Percentiles rank a stretch among this genome's conserved stretches.
These are phyloP conservation scores for Graphium colonna DNA, from an alignment of 2,888 invertebrate genomes.

Conservation along the genomic window DNA sequence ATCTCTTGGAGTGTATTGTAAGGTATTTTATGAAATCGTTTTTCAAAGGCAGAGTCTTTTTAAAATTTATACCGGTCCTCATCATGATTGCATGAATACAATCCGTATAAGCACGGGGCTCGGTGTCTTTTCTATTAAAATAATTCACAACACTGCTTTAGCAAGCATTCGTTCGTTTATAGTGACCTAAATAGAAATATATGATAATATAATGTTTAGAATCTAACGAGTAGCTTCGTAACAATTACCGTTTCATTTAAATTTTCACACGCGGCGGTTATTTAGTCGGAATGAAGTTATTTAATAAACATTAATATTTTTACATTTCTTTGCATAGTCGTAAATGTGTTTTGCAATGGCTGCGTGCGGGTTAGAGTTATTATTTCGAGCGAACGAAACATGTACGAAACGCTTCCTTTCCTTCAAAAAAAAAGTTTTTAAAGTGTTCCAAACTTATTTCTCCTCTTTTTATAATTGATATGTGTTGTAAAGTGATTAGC, in stretches of 20 bases:
- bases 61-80: slow-evolving; percentile 70
- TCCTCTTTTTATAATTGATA: too few relatives aligned
- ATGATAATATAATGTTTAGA: neutral
- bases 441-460: too few relatives aligned
- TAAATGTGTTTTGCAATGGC: neutral
- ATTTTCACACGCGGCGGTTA: neutral
- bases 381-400: neutral
- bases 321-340: neutral
- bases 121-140: slow-evolving; percentile 14
- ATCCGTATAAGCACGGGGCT: slow-evolving; percentile 33
- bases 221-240: neutral
- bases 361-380: neutral
- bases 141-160: slow-evolving; percentile 5
- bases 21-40: slow-evolving; percentile 70
- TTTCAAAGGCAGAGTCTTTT: slow-evolving; percentile 68
- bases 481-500: too few relatives aligned
- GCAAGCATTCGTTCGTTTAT: neutral
- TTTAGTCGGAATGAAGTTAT: neutral
- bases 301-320: slow-evolving; percentile 1
- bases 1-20: slow-evolving; percentile 62
- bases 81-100: slow-evolving; percentile 66
- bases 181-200: neutral
- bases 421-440: neutral
- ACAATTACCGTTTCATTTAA: slow-evolving; percentile 1
- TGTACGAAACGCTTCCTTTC: too few relatives aligned